phyloP scores from a whole-genome alignment of 2,797 vertebrate species.

The Pseudochaenichthys georgianus region DNA sequence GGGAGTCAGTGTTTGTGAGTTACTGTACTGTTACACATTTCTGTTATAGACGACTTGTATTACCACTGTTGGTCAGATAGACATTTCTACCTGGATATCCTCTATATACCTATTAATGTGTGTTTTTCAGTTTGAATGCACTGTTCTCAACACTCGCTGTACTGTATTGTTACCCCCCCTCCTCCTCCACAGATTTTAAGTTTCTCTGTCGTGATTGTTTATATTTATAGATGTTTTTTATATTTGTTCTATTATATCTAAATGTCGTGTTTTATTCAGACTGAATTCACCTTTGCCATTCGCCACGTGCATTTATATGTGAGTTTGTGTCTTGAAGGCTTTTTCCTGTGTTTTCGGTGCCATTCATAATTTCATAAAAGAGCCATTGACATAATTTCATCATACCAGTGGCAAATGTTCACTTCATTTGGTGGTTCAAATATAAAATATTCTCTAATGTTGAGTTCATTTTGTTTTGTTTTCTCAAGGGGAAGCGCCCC shows the following conservation, averaged over 20 bases:
- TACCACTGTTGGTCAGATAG: constrained; percentile 69
- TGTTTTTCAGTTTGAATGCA: constrained; percentile 80
- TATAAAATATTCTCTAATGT: constrained; percentile 39
- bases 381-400: background rate
- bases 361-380: constrained; percentile 28
- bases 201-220: constrained; percentile 68
- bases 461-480: constrained; percentile 19
- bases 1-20: constrained; percentile 62
- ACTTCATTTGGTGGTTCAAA: constrained; percentile 33
- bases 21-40: constrained; percentile 68
- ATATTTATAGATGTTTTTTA: constrained; percentile 79
- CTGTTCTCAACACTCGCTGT: constrained; percentile 71
- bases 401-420: constrained; percentile 25
- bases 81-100: constrained; percentile 60
- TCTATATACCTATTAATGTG: constrained; percentile 63
- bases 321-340: background rate
- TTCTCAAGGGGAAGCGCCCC: too few relatives aligned
- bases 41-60: constrained; percentile 49
- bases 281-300: constrained; percentile 42
- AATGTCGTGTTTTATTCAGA: constrained; percentile 54
- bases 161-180: constrained; percentile 67
- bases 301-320: constrained; percentile 12
- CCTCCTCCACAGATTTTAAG: constrained; percentile 26
- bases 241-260: constrained; percentile 70
- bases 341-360: constrained; percentile 15